Base-by-base conservation (phyloP, 2,888 invertebrate species). In the Hofmannophila pseudospretella region DNA sequence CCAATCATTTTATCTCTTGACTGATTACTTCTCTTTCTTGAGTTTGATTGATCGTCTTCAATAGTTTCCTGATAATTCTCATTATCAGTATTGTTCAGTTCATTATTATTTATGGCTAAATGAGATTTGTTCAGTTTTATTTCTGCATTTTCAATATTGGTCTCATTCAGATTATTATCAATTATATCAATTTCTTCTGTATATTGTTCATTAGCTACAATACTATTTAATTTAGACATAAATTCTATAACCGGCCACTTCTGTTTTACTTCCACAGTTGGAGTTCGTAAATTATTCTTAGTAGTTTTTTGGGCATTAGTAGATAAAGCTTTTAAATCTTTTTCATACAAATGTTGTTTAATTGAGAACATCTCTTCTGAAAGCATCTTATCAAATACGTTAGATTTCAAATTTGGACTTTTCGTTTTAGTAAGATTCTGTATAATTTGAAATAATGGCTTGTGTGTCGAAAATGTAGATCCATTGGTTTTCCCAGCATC, bases 311-410 rank as follows among this genome's bases (percentile, higher is more conserved):
- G 52, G 7, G 58, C 34, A 20, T 54, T 42, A n/a, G 62, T 36
- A 20, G 41, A 43, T 14, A 54, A 41, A 5, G 51, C 48, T 8
- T 23, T 8, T n/a, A 45, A 49, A 36, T 72, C 67, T 47, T 65
- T 68, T 40, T 66, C 64, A 30, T 68, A 58, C 26, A 70, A 58
- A 32, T 64, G 60, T 34, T 72, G 63, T 38, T 78, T 74, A 11
- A 73, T 65, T n/a, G 64, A 68, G 22, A 73, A 49, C 67, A 79
- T 74, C 54, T 81, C 76, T 32, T 82, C 68, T 2, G 71, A 71
- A 8, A 77, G 49, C 67, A 73, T 72, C 65, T 72, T 76, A 36
- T 77, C 76, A 32, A 75, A 73, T 1, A 66, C 44, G 38, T 79
- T 74, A 1, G 56, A 63, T 58, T 73, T 75, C 16, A 73, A 63